These are phyloP conservation scores for Andricus quercusramuli DNA, from an alignment of 2,888 invertebrate species.

Conservation along the genomic window DNA sequence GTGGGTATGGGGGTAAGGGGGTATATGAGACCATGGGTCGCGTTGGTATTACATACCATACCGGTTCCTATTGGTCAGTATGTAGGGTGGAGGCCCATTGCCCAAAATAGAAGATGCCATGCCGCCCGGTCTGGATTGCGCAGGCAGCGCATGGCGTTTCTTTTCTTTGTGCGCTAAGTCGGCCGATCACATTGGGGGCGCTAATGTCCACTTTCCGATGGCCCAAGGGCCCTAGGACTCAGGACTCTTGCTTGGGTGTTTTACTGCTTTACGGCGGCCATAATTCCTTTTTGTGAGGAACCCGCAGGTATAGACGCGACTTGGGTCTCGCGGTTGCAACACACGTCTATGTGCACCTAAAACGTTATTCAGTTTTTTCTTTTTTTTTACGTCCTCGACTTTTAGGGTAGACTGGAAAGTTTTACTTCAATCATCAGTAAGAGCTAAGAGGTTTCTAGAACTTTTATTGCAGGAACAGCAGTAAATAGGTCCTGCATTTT, in stretches of 20 bases:
- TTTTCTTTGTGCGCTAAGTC: constrained; percentile 49
- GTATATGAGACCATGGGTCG: not conserved
- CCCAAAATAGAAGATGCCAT: constrained; percentile 55
- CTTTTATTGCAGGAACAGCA: too few relatives aligned
- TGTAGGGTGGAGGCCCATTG: constrained; percentile 49
- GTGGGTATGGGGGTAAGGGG: too few relatives aligned
- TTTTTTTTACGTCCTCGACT: constrained; percentile 9
- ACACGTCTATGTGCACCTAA: constrained; percentile 27
- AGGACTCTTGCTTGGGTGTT: constrained; percentile 55
- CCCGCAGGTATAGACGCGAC: constrained; percentile 56
- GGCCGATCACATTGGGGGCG: constrained; percentile 67
- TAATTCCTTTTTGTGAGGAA: constrained; percentile 57
- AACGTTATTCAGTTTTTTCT: constrained; percentile 18
- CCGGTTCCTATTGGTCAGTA: constrained; percentile 19
- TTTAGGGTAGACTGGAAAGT: not conserved
- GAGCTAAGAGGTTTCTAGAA: too few relatives aligned
- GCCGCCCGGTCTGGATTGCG: constrained; percentile 46
- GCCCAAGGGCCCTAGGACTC: constrained; percentile 53
- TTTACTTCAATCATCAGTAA: too few relatives aligned
- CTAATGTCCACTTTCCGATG: constrained; percentile 58
- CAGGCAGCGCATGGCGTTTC: constrained; percentile 36
- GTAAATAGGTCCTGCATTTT: too few relatives aligned
- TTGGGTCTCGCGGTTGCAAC: constrained; percentile 35
- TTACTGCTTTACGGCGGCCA: constrained; percentile 58
- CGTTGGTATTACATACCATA: not conserved